phyloP scores from a whole-genome alignment of 2,113 vertebrate species.

The Propithecus coquereli region DNA sequence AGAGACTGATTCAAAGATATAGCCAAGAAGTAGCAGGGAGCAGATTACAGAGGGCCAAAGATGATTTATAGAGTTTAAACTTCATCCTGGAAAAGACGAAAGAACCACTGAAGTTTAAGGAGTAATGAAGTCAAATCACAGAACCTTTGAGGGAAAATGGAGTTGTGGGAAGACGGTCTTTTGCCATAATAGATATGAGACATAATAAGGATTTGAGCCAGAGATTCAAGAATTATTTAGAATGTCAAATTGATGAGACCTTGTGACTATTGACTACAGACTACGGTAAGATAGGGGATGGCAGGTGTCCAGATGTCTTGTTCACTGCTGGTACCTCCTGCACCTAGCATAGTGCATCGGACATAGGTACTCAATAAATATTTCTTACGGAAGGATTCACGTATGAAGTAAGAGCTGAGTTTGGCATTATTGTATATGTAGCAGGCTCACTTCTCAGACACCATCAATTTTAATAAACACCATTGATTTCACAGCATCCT shows the following conservation, averaged over 20 bases:
- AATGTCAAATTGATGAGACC: background rate
- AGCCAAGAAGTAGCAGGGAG: background rate
- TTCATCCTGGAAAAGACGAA: background rate
- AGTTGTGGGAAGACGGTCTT: background rate
- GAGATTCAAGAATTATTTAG: background rate
- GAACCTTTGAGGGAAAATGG: background rate
- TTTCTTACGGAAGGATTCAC: background rate
- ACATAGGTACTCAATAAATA: background rate
- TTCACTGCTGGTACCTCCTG: background rate
- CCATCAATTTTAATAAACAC: background rate
- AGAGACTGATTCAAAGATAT: background rate
- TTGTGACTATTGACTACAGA: background rate
- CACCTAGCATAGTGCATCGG: background rate
- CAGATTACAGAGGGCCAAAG: background rate
- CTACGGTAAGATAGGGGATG: background rate
- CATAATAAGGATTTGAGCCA: background rate
- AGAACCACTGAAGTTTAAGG: background rate
- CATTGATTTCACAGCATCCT: background rate
- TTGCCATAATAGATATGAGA: background rate
- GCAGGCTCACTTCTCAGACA: background rate
- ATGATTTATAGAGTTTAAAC: background rate
- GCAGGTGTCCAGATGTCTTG: background rate
- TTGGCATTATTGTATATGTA: background rate
- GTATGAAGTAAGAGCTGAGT: background rate
- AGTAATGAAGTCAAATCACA: background rate